Base-by-base conservation (phyloP, 2,113 vertebrate genomes). In the Leucopsar rothschildi region DNA sequence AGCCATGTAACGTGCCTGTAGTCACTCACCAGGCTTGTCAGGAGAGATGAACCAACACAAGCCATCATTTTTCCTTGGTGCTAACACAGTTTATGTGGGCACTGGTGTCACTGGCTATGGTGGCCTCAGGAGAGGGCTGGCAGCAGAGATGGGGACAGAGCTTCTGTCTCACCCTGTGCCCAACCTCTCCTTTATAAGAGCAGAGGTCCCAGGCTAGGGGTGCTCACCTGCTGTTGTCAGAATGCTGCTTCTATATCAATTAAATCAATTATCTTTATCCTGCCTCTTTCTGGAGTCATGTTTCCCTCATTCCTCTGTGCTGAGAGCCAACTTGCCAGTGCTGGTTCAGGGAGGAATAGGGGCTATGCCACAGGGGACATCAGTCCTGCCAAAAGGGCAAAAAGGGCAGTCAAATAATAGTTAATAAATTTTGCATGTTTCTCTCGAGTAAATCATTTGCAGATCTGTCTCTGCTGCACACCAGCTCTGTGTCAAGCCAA, bases 221-320 rank as follows among this genome's bases (percentile, higher is more conserved):
- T n/a, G 25, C 45, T 69, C 66, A 18, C 19, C 45, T 63, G 68
- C 64, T 3, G 0, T 8, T 37, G 28, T 28, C 60, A 31, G 24
- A 45, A 42, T 28, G 2, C 35, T 73, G 44, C 68, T 66, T 56
- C 44, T 12, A 1, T 8, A 20, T 39, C 55, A 17, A 18, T 68
- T 28, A 4, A 12, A 25, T 50, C 63, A 22, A 31, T 71, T 31
- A 7, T 14, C 24, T 11, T 61, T 23, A 24, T 17, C 42, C 59
- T 21, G 47, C 3, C 2, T 1, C 1, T 12, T 35, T 50, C 9
- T 2, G 1, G 70, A 56, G 45, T 56, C 1, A 0, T 2, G 0
- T 69, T 82, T 71, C 47, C 49, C 29, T 61, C 18, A 0, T 42
- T 45, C 23, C 5, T 61, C 16, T 6, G 1, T 63, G 44, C 65